Base-by-base conservation (phyloP, 2,888 invertebrate genomes). In the Leptopilina myrica region DNA sequence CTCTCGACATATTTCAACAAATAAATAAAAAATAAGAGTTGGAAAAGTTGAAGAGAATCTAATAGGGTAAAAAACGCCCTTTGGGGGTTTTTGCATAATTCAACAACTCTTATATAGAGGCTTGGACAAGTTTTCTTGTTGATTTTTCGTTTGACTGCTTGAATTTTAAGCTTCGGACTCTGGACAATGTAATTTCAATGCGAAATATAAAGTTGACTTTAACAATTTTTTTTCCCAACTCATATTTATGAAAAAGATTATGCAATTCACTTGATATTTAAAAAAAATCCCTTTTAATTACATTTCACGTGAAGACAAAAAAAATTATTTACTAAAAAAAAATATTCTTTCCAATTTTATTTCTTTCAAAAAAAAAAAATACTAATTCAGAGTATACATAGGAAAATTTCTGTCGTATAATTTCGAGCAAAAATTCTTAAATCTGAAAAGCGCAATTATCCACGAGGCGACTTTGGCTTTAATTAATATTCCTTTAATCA, bases 401-500 rank as follows among this genome's bases (percentile, higher is more conserved):
- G 33, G 8, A 43, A 43, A 43, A 7, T 43, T 43, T 43, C 43
- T 43, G 3, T 43, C 43, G 43, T 43, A 43, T 43, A 43, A 43
- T 43, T 20, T 62, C 33, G 15, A 20, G 20, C 20, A 8, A 62
- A 62, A 62, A 15, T 15, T 20, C 6, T 62, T 62, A n/a, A 62
- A 62, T 62, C 9, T 62, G 8, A 62, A 62, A 20, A 7, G 14
- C 20, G 67, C 43, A 67, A 67, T 67, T 67, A 49, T 46, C 46
- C n/a, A 43, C 15, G 20, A n/a, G 20, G 20, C 49, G 33, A 53
- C 33, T 26, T 73, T 49, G 53, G 53, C 53, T 73, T 26, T 73
- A 73, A 73, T 73, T 73, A 73, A 49, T 73, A 73, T 73, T 56
- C 56, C 73, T 73, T 56, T 73, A 56, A 73, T 73, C 73, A 33